Conservation (phyloP, 2,888 invertebrate genomes). For the Plebejus argus region DNA sequence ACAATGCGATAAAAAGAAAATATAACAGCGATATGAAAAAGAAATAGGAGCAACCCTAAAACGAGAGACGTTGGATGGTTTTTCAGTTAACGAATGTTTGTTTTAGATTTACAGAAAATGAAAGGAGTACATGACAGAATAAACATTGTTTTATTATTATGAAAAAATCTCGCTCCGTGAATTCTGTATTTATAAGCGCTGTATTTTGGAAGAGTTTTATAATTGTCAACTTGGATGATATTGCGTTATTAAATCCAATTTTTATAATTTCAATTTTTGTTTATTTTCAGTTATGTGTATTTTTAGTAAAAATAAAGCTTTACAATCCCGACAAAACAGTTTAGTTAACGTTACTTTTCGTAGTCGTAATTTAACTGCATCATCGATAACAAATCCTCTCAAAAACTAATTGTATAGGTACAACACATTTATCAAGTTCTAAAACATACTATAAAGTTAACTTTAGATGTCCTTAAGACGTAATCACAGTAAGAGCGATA, state of each 20-base stretch:
- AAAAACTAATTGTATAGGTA: not conserved
- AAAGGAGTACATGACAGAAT: conserved; percentile 28
- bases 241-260: conserved; percentile 6
- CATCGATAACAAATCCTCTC: not conserved
- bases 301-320: not conserved
- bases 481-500: not conserved
- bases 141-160: conserved; percentile 25
- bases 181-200: not conserved
- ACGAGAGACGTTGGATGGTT: not conserved
- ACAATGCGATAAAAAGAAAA: not conserved
- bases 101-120: conserved; percentile 28
- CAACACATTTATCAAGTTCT: not conserved
- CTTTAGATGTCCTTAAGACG: not conserved
- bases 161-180: not conserved
- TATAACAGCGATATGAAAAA: not conserved
- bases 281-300: not conserved
- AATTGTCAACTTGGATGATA: conserved; percentile 8
- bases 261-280: not conserved
- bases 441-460: not conserved
- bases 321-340: not conserved
- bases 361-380: not conserved
- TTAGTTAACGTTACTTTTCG: not conserved
- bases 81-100: conserved; percentile 27
- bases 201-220: not conserved
- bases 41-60: conserved; percentile 4